Conservation (phyloP, 2,113 vertebrate species). For the Engystomops pustulosus region DNA sequence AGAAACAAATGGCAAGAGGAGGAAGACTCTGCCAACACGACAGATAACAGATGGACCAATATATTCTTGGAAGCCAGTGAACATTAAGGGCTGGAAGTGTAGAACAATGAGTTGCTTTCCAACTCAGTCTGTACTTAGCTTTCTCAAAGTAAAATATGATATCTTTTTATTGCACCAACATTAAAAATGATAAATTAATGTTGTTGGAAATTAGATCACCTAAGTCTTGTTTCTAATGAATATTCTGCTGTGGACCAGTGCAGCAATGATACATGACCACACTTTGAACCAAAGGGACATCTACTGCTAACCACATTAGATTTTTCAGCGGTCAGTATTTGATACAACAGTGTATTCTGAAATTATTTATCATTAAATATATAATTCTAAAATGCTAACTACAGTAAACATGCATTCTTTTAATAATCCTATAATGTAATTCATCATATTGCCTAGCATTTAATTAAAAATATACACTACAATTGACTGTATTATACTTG, state of each 20-base stretch:
- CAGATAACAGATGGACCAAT: slow-evolving; percentile 57
- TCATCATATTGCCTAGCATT: neutral
- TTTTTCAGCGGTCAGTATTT: neutral
- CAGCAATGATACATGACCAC: slow-evolving; percentile 27
- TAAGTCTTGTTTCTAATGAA: slow-evolving; percentile 8
- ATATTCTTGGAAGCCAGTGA: slow-evolving; percentile 56
- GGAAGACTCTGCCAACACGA: slow-evolving; percentile 57
- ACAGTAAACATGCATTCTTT: neutral
- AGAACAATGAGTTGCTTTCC: slow-evolving; percentile 45
- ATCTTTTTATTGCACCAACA: slow-evolving; percentile 54
- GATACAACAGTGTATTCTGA: neutral
- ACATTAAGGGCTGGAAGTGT: slow-evolving; percentile 50
- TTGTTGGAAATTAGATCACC: slow-evolving; percentile 48
- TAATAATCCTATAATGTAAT: neutral
- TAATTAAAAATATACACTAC: neutral
- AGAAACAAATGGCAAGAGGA: slow-evolving; percentile 55
- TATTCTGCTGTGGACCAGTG: neutral
- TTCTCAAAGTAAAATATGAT: slow-evolving; percentile 56
- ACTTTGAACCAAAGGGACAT: neutral
- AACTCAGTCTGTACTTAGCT: slow-evolving; percentile 43
- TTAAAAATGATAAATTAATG: slow-evolving; percentile 47
- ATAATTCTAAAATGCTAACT: neutral
- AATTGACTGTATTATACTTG: neutral
- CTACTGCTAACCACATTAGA: slow-evolving; percentile 33
- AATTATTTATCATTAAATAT: neutral